Evolutionary conservation across 2,113 vertebrate genomes (phyloP).

Genomic region (Ardeotis arabs): DNA sequence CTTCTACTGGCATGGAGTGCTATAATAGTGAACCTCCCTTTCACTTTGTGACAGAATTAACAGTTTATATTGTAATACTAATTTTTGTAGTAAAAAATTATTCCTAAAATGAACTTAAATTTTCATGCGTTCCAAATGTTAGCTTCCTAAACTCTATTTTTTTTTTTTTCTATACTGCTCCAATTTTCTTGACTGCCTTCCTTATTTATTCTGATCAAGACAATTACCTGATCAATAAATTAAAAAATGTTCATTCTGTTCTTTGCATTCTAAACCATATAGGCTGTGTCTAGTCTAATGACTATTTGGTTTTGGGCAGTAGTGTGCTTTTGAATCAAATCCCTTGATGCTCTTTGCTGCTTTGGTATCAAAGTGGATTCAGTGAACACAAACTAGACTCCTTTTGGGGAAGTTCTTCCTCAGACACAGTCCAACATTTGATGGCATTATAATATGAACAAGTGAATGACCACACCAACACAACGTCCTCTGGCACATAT

Average conservation of each 20-base stretch:
- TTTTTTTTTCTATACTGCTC: not conserved
- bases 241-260: not conserved
- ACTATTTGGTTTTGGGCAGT: not conserved
- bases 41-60: not conserved
- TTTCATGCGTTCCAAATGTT: not conserved
- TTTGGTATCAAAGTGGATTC: not conserved
- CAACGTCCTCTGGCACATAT: not conserved
- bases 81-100: not conserved
- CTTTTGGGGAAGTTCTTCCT: not conserved
- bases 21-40: not conserved
- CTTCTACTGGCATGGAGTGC: not conserved
- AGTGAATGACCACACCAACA: not conserved
- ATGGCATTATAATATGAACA: not conserved
- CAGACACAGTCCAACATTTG: not conserved
- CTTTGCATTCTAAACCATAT: not conserved
- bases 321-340: not conserved
- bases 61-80: not conserved
- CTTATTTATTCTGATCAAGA: not conserved
- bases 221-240: not conserved
- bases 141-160: not conserved
- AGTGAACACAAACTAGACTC: not conserved
- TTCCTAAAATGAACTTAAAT: not conserved
- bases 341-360: accelerated
- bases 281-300: not conserved
- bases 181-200: not conserved